phyloP scores from a whole-genome alignment of 2,888 invertebrate species.

The Diloba caeruleocephala region DNA sequence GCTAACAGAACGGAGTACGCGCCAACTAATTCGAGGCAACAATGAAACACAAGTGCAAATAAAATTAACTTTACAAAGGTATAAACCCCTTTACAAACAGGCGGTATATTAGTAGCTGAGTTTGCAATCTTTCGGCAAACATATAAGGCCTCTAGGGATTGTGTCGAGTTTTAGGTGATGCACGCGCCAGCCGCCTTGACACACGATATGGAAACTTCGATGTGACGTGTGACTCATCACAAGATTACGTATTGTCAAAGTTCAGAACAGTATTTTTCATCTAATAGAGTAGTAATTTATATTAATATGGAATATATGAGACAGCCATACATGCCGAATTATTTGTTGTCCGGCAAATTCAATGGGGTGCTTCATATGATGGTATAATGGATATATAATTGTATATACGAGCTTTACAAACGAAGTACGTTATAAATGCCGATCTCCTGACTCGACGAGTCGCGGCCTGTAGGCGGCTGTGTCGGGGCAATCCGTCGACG shows the following conservation, averaged over 20 bases:
- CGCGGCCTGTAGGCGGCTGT: no score
- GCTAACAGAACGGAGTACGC: conserved; percentile 20
- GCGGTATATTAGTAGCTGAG: conserved; percentile 63
- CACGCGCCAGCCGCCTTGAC: conserved; percentile 56
- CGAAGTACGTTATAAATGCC: no score
- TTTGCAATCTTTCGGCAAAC: conserved; percentile 73
- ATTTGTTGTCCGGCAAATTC: background rate
- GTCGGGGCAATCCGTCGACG: no score
- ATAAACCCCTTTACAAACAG: conserved; percentile 76
- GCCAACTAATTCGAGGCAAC: conserved; percentile 41
- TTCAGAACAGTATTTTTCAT: conserved; percentile 29
- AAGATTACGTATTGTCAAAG: conserved; percentile 39
- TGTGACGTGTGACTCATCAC: conserved; percentile 53
- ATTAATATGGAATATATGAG: background rate
- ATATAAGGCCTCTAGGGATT: conserved; percentile 67
- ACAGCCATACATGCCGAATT: no score
- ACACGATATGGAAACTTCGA: conserved; percentile 56
- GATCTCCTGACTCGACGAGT: no score
- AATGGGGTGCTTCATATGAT: no score
- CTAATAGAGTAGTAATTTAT: background rate
- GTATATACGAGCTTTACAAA: no score
- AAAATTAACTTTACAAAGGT: conserved; percentile 73
- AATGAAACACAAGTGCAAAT: conserved; percentile 66
- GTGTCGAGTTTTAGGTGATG: conserved; percentile 55
- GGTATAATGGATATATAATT: no score